A percentile compares a stretch with the other conserved stretches of the same genome.
These are phyloP conservation scores for Macrosteles quadrilineatus DNA, from an alignment of 1,140 invertebrate genomes.

Conservation along the genomic window DNA sequence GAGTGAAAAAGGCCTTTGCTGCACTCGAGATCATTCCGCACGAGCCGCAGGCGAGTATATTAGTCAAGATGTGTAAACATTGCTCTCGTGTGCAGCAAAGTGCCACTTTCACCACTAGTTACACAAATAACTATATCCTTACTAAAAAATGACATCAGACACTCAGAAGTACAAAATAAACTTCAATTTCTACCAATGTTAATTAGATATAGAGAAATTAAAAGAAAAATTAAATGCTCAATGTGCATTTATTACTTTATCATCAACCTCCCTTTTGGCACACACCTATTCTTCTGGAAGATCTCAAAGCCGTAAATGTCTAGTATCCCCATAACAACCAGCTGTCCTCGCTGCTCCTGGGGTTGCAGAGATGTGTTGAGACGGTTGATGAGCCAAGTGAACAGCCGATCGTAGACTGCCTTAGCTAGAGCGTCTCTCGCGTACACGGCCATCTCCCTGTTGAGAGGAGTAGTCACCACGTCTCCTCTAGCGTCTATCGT, in stretches of 20 bases:
- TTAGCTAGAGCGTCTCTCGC: slow-evolving; percentile 85
- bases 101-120: too few relatives aligned
- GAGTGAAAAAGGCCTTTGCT: too few relatives aligned
- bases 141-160: too few relatives aligned
- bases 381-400: slow-evolving; percentile 83
- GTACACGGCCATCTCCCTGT: slow-evolving; percentile 73
- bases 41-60: too few relatives aligned
- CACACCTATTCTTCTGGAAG: slow-evolving; percentile 72
- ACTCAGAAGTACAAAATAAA: too few relatives aligned
- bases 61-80: too few relatives aligned
- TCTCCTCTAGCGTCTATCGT: slow-evolving; percentile 85
- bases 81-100: too few relatives aligned
- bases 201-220: too few relatives aligned
- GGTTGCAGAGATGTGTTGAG: slow-evolving; percentile 76
- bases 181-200: too few relatives aligned
- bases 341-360: slow-evolving; percentile 50
- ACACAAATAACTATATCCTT: too few relatives aligned
- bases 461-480: slow-evolving; percentile 76
- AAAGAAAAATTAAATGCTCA: neutral
- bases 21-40: too few relatives aligned
- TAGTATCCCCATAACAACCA: slow-evolving; percentile 78
- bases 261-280: too few relatives aligned
- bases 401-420: slow-evolving; percentile 84
- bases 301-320: slow-evolving; percentile 90
- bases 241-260: neutral